Evolutionary conservation across 2,797 vertebrate genomes (phyloP).

Genomic region (Emydoidea blandingii): DNA sequence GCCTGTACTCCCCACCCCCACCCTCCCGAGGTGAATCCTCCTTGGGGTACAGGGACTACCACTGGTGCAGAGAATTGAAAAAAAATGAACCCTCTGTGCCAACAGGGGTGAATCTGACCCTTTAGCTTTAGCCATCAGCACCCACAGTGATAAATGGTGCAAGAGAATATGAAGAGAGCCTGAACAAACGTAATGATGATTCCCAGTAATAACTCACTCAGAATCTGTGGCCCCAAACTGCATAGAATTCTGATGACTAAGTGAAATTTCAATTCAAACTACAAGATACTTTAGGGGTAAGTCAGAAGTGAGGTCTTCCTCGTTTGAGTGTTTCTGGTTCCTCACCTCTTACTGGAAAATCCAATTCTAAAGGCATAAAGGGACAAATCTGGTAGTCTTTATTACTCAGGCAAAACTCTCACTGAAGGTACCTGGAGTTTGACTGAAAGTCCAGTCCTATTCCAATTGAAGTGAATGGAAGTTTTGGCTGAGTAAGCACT

Average conservation of each 20-base stretch:
- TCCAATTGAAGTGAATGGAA: not conserved
- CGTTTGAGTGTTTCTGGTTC: not conserved
- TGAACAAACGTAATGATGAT: not conserved
- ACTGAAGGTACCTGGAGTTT: not conserved
- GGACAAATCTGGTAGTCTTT: not conserved
- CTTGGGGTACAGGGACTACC: not conserved
- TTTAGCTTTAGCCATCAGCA: not conserved
- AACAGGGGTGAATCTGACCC: not conserved
- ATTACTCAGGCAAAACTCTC: too few species aligned
- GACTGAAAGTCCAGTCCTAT: fast-evolving
- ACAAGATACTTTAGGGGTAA: not conserved
- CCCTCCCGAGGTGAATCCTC: not conserved
- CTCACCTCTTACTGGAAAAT: not conserved
- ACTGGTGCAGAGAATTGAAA: not conserved
- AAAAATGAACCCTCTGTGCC: not conserved
- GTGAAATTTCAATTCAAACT: not conserved
- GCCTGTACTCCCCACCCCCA: not conserved
- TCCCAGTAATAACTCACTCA: not conserved
- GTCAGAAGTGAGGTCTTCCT: not conserved
- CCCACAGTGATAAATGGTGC: not conserved
- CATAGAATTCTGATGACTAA: not conserved
- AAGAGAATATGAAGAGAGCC: not conserved
- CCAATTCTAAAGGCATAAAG: not conserved
- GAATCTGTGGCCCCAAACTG: not conserved
- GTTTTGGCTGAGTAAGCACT: not conserved